Conservation (phyloP, 2,113 vertebrate genomes). For the Channa argus region DNA sequence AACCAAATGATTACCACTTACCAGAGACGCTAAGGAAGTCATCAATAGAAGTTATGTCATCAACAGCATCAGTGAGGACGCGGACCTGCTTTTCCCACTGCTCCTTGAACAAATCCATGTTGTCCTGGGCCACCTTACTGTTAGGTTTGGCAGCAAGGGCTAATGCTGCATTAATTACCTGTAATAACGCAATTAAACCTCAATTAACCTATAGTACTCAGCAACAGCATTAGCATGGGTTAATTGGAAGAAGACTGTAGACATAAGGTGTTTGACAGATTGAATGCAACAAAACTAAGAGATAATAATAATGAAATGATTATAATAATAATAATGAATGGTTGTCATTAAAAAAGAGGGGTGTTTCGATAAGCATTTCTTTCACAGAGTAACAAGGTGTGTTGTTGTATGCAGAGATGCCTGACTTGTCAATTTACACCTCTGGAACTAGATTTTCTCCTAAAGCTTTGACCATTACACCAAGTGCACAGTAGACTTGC, state of each 20-base stretch:
- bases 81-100: conserved; percentile 98
- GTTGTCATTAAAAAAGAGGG: conserved; percentile 64
- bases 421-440: no score
- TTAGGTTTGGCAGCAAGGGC: conserved; percentile 98
- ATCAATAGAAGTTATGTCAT: conserved; percentile 99
- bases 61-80: conserved; percentile 96
- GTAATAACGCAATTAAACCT: conserved; percentile 80
- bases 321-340: conserved; percentile 71
- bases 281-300: conserved; percentile 55
- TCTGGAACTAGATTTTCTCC: no score
- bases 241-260: conserved; percentile 65
- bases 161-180: conserved; percentile 98
- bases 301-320: no score
- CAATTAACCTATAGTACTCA: conserved; percentile 62
- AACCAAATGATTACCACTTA: conserved; percentile 69
- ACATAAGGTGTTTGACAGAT: conserved; percentile 44
- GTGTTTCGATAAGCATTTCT: no score
- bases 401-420: no score
- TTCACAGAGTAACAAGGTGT: no score
- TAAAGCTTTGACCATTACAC: no score
- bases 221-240: conserved; percentile 63
- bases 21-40: conserved; percentile 98
- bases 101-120: conserved; percentile 99
- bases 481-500: no score
- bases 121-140: conserved; percentile 98